Base-by-base conservation (phyloP, 2,113 vertebrate species). In the Delphinapterus leucas region DNA sequence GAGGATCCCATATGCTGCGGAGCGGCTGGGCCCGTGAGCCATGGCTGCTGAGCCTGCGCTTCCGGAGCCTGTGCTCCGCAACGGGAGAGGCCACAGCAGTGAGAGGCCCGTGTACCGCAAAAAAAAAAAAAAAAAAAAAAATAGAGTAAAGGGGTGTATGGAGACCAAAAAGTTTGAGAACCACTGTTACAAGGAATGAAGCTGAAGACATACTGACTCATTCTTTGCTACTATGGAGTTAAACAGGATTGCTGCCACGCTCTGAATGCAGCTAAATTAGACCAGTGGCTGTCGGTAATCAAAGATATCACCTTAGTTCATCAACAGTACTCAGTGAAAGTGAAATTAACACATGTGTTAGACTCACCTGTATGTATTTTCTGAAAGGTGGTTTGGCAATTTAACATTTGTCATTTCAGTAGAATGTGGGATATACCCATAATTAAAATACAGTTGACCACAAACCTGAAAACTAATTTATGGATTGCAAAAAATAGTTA, bases 361-460 rank as follows among this genome's bases (percentile, higher is more conserved):
- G 58, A 81, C 13, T 92, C 74, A 47, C 49, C 70, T 77, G 47
- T 49, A 17, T 77, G 36, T 90, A 14, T 71, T 58, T 96, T 81
- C 47, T 86, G 55, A 84, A 44, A 67, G 90, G 36, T 86, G 8
- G 58, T 80, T 88, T 63, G 38, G 26, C 21, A 58, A 11, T 90
- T 58, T 84, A 67, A 49, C 21, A 23, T 85, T 63, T 84, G 85
- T 60, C 13, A 38, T 92, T 83, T 82, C 8, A 44, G 18, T 33
- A 63, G 28, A 68, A 73, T 71, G n/a, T 86, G 25, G 15, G 20
- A 15, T 92, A 67, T 44, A 61, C 84, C 21, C 36, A 60, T 92
- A 80, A 89, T 83, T 96, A 95, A 93, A 87, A 61, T 94, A 28
- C 18, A 79, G 33, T 87, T 90, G 61, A 55, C 86, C 70, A 55